These are phyloP conservation scores for Mesorhabditis belari DNA, from an alignment of 2,888 invertebrate genomes.

Conservation along the genomic window DNA sequence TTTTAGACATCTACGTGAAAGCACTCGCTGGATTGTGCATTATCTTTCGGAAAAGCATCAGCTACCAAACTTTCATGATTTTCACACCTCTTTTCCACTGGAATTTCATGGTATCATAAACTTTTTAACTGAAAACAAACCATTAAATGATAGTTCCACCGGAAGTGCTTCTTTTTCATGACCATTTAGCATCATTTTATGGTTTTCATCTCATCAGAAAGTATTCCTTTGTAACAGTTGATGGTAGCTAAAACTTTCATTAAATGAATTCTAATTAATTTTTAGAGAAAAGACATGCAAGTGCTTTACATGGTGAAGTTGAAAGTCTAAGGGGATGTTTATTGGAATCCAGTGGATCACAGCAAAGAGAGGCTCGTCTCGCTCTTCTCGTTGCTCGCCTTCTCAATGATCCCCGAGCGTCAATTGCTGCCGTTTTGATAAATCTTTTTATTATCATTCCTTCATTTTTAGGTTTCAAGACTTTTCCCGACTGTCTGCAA, in stretches of 20 bases:
- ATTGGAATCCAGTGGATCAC: conserved; percentile 1
- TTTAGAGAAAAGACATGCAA: conserved; percentile 17
- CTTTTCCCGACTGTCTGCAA: conserved; percentile 25
- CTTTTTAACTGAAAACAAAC: background rate
- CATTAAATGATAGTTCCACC: background rate
- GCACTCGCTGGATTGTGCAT: background rate
- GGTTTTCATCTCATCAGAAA: conserved; percentile 6
- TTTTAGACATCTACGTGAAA: background rate
- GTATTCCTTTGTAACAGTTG: background rate
- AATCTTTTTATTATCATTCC: background rate
- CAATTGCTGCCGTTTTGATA: conserved; percentile 17
- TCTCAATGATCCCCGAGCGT: conserved; percentile 20
- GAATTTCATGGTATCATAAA: background rate
- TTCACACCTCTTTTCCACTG: background rate
- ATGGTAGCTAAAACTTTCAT: background rate
- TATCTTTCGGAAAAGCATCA: background rate
- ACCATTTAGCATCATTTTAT: conserved; percentile 7
- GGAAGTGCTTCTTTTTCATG: background rate
- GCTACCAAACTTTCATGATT: background rate
- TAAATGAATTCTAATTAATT: background rate
- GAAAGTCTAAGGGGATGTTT: conserved; percentile 18
- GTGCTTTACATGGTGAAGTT: conserved; percentile 16
- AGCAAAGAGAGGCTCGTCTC: conserved; percentile 17
- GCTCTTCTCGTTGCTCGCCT: conserved; percentile 18
- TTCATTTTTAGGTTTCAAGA: conserved; percentile 15